Conservation (phyloP, 2,113 vertebrate species). For the Typhlomys cinereus region DNA sequence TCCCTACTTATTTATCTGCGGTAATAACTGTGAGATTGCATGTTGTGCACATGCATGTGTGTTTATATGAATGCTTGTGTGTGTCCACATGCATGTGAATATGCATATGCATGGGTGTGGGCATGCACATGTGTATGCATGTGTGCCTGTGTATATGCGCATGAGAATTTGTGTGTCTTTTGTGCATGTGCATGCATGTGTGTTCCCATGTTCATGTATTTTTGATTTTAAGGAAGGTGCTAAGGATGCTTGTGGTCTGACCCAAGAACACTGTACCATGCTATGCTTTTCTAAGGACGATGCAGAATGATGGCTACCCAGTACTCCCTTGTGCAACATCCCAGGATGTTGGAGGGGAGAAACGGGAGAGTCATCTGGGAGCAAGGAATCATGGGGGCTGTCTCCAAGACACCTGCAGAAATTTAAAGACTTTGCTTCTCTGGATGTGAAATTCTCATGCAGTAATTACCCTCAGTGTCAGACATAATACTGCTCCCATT, state of each 20-base stretch:
- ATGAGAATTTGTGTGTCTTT: not conserved
- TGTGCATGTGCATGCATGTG: not conserved
- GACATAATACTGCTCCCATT: constrained; percentile 82
- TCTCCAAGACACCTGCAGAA: constrained; percentile 86
- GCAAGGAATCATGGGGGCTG: constrained; percentile 71
- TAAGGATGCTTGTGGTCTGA: constrained; percentile 37
- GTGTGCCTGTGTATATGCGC: not conserved
- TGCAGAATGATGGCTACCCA: constrained; percentile 67
- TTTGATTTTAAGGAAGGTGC: constrained; percentile 32
- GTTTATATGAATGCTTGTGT: not conserved
- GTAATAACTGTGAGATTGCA: not conserved
- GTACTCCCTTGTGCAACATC: constrained; percentile 56
- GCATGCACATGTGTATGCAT: not conserved
- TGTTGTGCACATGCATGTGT: not conserved
- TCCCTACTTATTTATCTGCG: not conserved
- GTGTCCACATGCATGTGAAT: not conserved
- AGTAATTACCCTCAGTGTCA: constrained; percentile 82
- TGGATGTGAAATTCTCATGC: constrained; percentile 83
- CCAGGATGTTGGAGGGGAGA: constrained; percentile 70
- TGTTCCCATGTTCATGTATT: not conserved
- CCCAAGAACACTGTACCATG: constrained; percentile 35
- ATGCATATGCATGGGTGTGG: not conserved
- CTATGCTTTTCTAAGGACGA: not conserved
- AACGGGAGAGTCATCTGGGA: constrained; percentile 79
- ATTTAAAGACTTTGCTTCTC: constrained; percentile 81